Conservation (phyloP, 1,140 invertebrate species). For the Calephelis virginiensis region DNA sequence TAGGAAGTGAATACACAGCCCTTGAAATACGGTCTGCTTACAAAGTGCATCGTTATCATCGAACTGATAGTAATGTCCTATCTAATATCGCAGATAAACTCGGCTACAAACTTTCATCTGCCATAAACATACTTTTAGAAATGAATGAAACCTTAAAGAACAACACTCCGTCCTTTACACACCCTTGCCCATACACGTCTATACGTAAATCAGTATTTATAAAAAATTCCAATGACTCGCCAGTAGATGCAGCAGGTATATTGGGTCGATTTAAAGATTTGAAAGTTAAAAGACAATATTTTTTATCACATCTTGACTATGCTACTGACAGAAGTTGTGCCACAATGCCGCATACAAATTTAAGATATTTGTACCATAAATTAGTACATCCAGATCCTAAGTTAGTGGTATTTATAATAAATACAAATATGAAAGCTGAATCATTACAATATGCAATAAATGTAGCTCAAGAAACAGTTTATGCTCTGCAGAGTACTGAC, state of each 20-base stretch:
- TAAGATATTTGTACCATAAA: constrained; percentile 69
- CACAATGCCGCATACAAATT: constrained; percentile 60
- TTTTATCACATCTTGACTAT: constrained; percentile 68
- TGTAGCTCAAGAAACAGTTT: constrained; percentile 60
- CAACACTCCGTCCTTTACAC: constrained; percentile 66
- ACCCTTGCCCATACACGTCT: constrained; percentile 74
- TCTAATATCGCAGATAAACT: constrained; percentile 59
- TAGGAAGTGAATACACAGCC: constrained; percentile 61
- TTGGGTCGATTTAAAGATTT: constrained; percentile 65
- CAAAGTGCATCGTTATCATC: constrained; percentile 55
- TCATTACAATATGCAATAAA: constrained; percentile 61
- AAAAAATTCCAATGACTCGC: constrained; percentile 53
- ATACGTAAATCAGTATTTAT: constrained; percentile 69
- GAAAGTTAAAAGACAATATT: constrained; percentile 74
- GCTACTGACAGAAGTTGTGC: constrained; percentile 71
- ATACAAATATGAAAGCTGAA: constrained; percentile 56
- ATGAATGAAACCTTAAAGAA: constrained; percentile 59
- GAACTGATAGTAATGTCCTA: constrained; percentile 49
- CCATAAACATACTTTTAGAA: constrained; percentile 57
- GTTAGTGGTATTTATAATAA: constrained; percentile 65
- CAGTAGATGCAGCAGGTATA: constrained; percentile 49
- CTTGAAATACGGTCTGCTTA: constrained; percentile 57
- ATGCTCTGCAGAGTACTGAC: constrained; percentile 60
- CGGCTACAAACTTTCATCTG: constrained; percentile 59
- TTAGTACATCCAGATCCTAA: constrained; percentile 69